phyloP scores from a whole-genome alignment of 1,140 invertebrate genomes.

The Drosophila malerkotliana region DNA sequence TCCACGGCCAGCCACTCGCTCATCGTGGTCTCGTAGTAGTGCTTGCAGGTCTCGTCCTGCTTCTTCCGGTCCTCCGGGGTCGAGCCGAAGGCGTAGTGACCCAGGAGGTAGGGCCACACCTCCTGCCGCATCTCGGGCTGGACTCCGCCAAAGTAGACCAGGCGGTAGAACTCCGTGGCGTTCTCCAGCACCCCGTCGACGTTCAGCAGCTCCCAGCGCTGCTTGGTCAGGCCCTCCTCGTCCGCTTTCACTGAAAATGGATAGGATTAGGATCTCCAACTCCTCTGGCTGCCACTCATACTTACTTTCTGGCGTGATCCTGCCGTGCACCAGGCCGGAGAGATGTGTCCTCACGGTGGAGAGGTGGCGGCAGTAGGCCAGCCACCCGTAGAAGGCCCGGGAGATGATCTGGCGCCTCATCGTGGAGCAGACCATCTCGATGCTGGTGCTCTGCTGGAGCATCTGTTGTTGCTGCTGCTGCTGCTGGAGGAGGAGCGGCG shows the following conservation, averaged over 20 bases:
- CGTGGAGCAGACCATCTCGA: constrained; percentile 93
- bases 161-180: constrained; percentile 90
- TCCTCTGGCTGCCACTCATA: background rate
- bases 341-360: constrained; percentile 96
- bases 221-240: constrained; percentile 88
- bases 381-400: constrained; percentile 97
- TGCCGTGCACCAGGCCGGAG: constrained; percentile 92
- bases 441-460: constrained; percentile 85
- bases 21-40: constrained; percentile 94
- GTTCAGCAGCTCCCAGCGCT: constrained; percentile 88
- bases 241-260: constrained; percentile 84
- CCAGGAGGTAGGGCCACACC: constrained; percentile 96
- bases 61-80: constrained; percentile 88
- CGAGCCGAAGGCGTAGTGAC: constrained; percentile 93
- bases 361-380: constrained; percentile 96
- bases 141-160: constrained; percentile 95
- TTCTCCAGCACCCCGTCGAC: constrained; percentile 87
- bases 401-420: constrained; percentile 98
- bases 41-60: constrained; percentile 88
- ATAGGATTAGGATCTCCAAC: background rate
- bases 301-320: constrained; percentile 87
- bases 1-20: constrained; percentile 97
- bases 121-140: constrained; percentile 91
- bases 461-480: constrained; percentile 34
- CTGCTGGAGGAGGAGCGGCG: constrained; percentile 66